These are phyloP conservation scores for Spheniscus humboldti DNA, from an alignment of 2,797 vertebrate genomes.

Conservation along the genomic window DNA sequence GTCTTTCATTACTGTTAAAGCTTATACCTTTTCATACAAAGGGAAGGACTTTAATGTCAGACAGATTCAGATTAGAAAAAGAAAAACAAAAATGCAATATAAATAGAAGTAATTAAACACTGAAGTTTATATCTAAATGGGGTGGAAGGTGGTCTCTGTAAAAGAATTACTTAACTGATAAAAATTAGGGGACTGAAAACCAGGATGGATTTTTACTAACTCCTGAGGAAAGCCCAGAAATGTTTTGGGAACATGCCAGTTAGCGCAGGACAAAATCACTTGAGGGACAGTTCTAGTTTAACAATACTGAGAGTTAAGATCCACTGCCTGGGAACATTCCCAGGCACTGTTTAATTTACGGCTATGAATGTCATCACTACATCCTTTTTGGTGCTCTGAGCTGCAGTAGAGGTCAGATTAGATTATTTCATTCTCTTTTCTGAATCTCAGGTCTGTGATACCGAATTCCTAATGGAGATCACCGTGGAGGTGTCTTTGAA, in stretches of 20 bases:
- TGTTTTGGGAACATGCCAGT: background rate
- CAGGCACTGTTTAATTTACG: background rate
- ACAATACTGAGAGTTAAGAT: background rate
- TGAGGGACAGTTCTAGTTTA: background rate
- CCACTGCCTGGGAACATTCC: background rate
- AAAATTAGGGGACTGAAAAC: background rate
- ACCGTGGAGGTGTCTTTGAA: background rate
- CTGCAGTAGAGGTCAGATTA: background rate
- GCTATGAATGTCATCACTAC: background rate
- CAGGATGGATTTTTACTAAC: background rate
- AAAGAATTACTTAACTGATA: background rate
- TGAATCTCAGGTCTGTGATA: background rate
- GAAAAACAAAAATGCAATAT: background rate
- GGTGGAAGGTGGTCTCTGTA: accelerated
- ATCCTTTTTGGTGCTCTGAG: background rate
- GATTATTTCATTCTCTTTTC: background rate
- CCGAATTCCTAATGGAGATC: background rate
- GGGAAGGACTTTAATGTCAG: background rate
- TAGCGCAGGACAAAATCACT: background rate
- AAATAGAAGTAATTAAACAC: background rate
- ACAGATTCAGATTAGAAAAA: background rate
- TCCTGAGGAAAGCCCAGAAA: background rate
- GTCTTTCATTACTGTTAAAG: background rate
- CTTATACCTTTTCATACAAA: background rate
- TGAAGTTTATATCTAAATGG: background rate